Base-by-base conservation (phyloP, 2,113 vertebrate genomes). In the Neogale vison region DNA sequence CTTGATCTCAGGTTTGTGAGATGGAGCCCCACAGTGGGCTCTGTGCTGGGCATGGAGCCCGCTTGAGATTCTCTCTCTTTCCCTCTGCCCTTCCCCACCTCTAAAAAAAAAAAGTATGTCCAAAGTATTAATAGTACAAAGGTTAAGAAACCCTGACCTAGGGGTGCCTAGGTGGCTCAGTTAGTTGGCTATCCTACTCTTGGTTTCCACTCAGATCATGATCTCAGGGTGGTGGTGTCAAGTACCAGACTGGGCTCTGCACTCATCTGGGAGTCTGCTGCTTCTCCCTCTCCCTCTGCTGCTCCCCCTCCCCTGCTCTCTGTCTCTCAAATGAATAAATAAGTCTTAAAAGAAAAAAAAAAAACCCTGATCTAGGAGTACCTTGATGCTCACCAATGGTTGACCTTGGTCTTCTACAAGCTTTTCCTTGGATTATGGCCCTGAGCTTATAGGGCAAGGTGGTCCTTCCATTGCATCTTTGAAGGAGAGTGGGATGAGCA, bases 351-450 rank as follows among this genome's bases (percentile, higher is more conserved):
- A 69, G 42, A 67, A 18, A 67, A 67, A 17, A 65, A 1, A 34
- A 67, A 67, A 96, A 63, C 42, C 5, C 10, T 94, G 18, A 80
- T 57, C 26, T 69, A 63, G 31, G 15, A 52, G 96, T 96, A 96
- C 71, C 95, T 94, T 90, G 47, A 42, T 89, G 24, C 39, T 97
- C 50, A 94, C 94, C 76, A 71, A 17, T 65, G 88, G 57, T 12
- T 85, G 77, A 93, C 67, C 29, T 88, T 42, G 10, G 20, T 96
- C 92, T 96, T 95, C 91, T 88, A 57, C 6, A 79, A 79, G 34
- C 14, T 88, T 96, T 76, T 26, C 15, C 42, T 94, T 92, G 55
- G 81, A 88, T 13, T 45, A 65, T 90, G 76, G 34, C n/a, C 93
- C 81, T 45, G 24, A 92, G 50, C 2, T 93, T 88, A 79, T 52